These are phyloP conservation scores for Suricata suricatta DNA, from an alignment of 2,113 vertebrate genomes.

Conservation along the genomic window DNA sequence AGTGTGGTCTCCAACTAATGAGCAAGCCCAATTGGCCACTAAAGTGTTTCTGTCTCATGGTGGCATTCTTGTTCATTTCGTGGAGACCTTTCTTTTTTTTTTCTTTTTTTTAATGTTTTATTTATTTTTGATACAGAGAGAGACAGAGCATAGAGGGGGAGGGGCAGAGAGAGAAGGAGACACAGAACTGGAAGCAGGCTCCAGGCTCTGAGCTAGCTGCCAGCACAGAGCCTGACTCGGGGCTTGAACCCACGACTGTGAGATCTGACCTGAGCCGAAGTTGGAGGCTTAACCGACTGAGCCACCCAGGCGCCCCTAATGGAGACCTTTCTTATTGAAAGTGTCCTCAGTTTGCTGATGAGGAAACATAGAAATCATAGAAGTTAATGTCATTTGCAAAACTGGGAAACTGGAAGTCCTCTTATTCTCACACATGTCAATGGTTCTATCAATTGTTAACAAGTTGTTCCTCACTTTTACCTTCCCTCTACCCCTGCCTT, in stretches of 20 bases:
- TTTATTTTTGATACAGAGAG: too few species aligned
- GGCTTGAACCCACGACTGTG: too few species aligned
- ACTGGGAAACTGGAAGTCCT: not conserved
- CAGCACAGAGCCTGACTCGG: too few species aligned
- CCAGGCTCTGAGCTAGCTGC: too few species aligned
- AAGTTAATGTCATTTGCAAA: not conserved
- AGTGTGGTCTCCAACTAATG: not conserved
- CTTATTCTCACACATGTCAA: not conserved
- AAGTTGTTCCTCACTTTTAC: not conserved
- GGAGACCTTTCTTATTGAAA: not conserved
- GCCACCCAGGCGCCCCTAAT: too few species aligned
- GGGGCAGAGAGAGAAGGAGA: too few species aligned
- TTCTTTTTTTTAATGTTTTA: too few species aligned
- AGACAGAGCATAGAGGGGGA: too few species aligned
- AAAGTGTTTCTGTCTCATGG: not conserved
- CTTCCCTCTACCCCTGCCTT: not conserved
- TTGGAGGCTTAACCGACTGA: too few species aligned
- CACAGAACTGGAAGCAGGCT: too few species aligned
- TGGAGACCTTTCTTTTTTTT: not conserved
- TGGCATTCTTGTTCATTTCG: not conserved
- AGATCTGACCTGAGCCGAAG: too few species aligned
- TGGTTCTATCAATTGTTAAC: not conserved
- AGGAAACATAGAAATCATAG: not conserved
- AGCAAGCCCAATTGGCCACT: not conserved
- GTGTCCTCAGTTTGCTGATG: not conserved